phyloP scores from a whole-genome alignment of 2,113 vertebrate genomes.

The Urocitellus parryii region DNA sequence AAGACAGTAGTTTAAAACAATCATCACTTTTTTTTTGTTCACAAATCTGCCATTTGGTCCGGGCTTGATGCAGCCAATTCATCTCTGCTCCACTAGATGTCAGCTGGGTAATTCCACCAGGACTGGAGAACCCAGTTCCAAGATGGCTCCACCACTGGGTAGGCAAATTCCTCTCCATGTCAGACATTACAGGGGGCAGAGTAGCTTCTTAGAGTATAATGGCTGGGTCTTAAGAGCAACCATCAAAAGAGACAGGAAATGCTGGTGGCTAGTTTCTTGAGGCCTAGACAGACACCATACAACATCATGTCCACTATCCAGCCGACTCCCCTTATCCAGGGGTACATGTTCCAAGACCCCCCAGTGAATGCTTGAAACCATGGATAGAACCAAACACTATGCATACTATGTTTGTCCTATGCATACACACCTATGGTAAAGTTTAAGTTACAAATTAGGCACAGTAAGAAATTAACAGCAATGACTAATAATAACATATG shows the following conservation, averaged over 20 bases:
- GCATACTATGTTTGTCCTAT: neutral
- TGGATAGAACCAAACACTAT: neutral
- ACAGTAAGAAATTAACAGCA: neutral
- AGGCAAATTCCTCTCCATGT: neutral
- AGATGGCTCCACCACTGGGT: neutral
- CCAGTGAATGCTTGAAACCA: neutral
- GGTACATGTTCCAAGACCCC: neutral
- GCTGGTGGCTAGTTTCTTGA: neutral
- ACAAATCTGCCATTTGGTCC: neutral
- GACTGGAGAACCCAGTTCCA: neutral
- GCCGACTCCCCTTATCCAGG: too few relatives aligned
- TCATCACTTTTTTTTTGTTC: neutral
- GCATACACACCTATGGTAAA: too few relatives aligned
- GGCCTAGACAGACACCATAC: neutral
- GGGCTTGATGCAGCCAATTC: neutral
- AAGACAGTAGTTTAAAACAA: neutral
- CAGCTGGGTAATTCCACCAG: neutral
- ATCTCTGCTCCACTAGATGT: conserved; percentile 20
- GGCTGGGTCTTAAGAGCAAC: neutral
- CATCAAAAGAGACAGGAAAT: neutral
- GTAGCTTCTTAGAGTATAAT: neutral
- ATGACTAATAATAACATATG: neutral
- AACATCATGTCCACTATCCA: too few relatives aligned
- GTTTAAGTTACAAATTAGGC: neutral
- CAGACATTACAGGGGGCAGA: neutral